Percentiles rank a stretch among this genome's conserved stretches.
Evolutionary conservation across 2,888 invertebrate species (phyloP).

Genomic region (Gryllus longicercus): DNA sequence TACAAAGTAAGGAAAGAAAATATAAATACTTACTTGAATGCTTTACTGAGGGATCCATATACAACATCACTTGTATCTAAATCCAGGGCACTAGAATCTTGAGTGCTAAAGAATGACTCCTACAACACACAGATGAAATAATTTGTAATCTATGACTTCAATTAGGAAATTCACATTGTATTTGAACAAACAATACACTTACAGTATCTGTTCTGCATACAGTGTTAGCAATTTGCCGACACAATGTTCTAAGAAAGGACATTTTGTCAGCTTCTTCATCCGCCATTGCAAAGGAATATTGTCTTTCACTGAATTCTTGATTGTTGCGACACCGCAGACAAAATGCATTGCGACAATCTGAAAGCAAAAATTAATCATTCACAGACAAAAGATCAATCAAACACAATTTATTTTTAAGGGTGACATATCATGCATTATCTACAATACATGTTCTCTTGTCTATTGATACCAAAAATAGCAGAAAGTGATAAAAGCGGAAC

Average conservation of each 20-base stretch:
- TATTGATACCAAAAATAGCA: no score
- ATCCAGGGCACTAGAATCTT: constrained; percentile 79
- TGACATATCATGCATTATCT: no score
- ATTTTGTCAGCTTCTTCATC: constrained; percentile 80
- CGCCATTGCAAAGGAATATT: constrained; percentile 81
- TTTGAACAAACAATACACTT: constrained; percentile 47
- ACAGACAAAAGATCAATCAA: constrained; percentile 9
- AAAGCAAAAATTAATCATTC: constrained; percentile 36
- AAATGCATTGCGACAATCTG: constrained; percentile 86
- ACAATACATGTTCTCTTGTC: no score
- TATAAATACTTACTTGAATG: constrained; percentile 63
- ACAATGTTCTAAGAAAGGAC: constrained; percentile 75
- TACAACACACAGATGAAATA: constrained; percentile 46
- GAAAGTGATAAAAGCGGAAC: no score
- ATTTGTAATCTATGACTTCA: no score
- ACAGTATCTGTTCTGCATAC: constrained; percentile 91
- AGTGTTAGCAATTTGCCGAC: constrained; percentile 87
- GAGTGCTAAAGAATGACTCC: constrained; percentile 75
- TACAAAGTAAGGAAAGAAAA: neutral
- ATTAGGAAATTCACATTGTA: no score
- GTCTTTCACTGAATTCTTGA: constrained; percentile 79
- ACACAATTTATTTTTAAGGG: constrained; percentile 22
- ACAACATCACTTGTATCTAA: constrained; percentile 85
- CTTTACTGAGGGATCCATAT: constrained; percentile 83
- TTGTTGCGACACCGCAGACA: constrained; percentile 84